Conservation (phyloP, 2,113 vertebrate genomes). For the Tautogolabrus adspersus region DNA sequence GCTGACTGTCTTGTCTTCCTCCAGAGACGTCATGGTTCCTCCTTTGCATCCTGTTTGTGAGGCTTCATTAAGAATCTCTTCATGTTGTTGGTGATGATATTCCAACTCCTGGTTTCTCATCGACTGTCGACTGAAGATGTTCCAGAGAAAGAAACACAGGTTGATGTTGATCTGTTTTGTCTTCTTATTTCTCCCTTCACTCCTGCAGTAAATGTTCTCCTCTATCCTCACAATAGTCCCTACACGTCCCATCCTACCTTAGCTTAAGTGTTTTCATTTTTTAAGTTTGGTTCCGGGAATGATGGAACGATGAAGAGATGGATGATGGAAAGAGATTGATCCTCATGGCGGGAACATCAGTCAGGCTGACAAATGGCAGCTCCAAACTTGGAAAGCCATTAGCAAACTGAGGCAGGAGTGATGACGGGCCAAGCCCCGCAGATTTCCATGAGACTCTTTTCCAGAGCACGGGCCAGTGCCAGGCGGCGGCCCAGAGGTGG, state of each 20-base stretch:
- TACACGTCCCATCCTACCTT: background rate
- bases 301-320: conserved; percentile 56
- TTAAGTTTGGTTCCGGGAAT: conserved; percentile 14
- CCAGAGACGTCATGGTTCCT: conserved; percentile 46
- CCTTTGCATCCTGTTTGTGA: conserved; percentile 49
- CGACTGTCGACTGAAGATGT: conserved; percentile 40
- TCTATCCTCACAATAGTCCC: background rate
- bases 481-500: conserved; percentile 42
- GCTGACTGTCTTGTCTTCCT: conserved; percentile 24
- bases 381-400: conserved; percentile 67
- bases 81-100: conserved; percentile 41
- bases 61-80: conserved; percentile 55
- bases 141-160: conserved; percentile 50
- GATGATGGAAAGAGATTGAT: conserved; percentile 64
- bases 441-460: conserved; percentile 58
- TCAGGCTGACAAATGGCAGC: conserved; percentile 66
- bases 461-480: conserved; percentile 49
- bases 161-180: conserved; percentile 21
- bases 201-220: background rate
- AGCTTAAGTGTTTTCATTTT: conserved; percentile 8
- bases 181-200: background rate
- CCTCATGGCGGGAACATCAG: conserved; percentile 64
- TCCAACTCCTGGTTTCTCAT: conserved; percentile 22
- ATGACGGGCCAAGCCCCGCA: conserved; percentile 44
- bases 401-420: conserved; percentile 43